Conservation (phyloP, 2,113 vertebrate species). For the Leucopsar rothschildi region DNA sequence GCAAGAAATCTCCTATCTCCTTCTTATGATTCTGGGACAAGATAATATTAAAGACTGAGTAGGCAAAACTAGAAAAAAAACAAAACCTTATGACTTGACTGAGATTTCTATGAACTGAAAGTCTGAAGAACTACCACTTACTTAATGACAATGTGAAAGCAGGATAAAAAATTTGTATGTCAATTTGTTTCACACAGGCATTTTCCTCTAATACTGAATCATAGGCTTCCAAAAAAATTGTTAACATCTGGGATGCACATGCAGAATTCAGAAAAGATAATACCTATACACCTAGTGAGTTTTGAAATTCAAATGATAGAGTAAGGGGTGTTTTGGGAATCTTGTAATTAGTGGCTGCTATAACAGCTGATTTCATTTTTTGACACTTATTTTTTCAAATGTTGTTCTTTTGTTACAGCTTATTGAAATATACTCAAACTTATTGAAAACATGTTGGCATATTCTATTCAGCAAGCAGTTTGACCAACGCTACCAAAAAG, state of each 20-base stretch:
- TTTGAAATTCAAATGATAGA: background rate
- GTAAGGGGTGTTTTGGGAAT: background rate
- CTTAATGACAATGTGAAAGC: background rate
- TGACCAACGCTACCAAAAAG: background rate
- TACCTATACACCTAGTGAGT: accelerated
- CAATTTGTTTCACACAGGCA: background rate
- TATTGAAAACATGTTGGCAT: background rate
- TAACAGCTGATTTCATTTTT: background rate
- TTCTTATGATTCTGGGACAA: background rate
- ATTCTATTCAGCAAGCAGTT: background rate
- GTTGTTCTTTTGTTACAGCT: background rate
- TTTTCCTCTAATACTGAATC: background rate
- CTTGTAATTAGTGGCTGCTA: background rate
- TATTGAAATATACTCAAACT: background rate
- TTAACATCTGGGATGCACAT: background rate
- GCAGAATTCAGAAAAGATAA: background rate
- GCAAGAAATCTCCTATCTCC: background rate
- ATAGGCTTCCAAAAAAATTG: background rate
- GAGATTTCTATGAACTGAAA: background rate
- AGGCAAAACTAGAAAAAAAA: background rate
- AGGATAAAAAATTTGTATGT: background rate
- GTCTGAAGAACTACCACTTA: background rate
- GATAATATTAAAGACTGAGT: background rate
- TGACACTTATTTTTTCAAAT: background rate
- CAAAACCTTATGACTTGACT: accelerated